Conservation (phyloP, 2,797 vertebrate genomes). For the Sebastes elongatus region DNA sequence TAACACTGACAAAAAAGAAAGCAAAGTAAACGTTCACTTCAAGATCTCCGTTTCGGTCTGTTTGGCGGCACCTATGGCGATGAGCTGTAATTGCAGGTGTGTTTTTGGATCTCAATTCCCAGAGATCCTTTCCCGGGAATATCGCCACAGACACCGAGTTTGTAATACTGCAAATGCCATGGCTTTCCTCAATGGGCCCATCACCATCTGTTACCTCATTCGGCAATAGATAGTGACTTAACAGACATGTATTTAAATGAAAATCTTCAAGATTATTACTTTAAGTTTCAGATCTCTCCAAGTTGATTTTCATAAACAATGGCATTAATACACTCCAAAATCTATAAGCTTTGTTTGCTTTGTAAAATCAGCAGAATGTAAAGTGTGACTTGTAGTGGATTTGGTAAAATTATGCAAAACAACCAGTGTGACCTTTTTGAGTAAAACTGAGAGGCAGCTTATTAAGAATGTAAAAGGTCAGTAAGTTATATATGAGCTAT, state of each 20-base stretch:
- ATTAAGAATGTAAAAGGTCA: slow-evolving; percentile 65
- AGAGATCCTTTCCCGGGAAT: background rate
- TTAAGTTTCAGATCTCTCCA: background rate
- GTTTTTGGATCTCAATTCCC: background rate
- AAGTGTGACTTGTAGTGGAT: slow-evolving; percentile 30
- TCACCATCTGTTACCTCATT: background rate
- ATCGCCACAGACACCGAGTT: background rate
- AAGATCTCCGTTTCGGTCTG: background rate
- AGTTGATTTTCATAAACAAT: background rate
- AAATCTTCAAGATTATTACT: background rate
- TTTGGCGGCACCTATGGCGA: background rate
- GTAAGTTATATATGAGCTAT: slow-evolving; percentile 28
- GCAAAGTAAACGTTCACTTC: background rate
- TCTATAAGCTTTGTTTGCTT: background rate
- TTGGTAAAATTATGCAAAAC: slow-evolving; percentile 59
- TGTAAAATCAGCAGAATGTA: slow-evolving; percentile 22
- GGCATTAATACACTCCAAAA: background rate
- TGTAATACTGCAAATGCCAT: background rate
- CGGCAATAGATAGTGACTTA: background rate
- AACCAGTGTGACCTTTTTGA: slow-evolving; percentile 60
- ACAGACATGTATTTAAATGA: background rate
- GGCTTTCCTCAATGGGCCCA: background rate
- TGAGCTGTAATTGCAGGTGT: background rate
- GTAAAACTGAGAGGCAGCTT: slow-evolving; percentile 44
- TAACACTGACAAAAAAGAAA: background rate